Evolutionary conservation across 2,113 vertebrate genomes (phyloP), one percentile per base, ranked within the genome.

Genomic region (Zosterops lateralis): DNA sequence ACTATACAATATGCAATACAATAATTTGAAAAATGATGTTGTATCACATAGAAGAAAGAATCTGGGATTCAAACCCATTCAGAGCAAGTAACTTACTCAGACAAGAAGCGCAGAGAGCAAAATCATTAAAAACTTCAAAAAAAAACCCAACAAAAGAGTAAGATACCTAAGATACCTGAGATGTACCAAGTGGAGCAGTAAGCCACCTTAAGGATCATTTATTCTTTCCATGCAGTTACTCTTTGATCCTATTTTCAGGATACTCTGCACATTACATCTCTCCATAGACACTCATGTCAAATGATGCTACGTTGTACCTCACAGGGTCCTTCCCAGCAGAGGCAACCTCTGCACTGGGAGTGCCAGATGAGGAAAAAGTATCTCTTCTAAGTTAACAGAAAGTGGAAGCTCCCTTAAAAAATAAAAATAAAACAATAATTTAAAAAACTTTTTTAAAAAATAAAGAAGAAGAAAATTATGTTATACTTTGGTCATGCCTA

Each of bases 291-390:
- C 12, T n/a, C 44, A 54, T 45, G 48, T 61, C 64, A 72, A 85
- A 73, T 2, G 6, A 34, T 7, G 31, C 31, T 28, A 8, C 0
- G 0, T 16, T 53, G 26, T 17, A n/a, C 6, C 9, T 51, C 54
- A 36, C 61, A 47, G 29, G 31, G 44, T 38, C 17, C 34, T 40
- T 60, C 36, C 54, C 62, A 79, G 28, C 14, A 84, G 8, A 81
- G 24, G 25, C 28, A 87, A 60, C 1, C 1, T 25, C 42, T 79
- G 62, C 74, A 65, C 45, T 1, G 1, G 40, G 53, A 68, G 7
- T 36, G 66, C 51, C 54, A 72, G 70, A 31, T 20, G 65, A 82
- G 12, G 16, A 14, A 57, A 57, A 57, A 31, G 4, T 10, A n/a
- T 22, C 17, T 79, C 29, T 47, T 47, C 57, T n/a, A 60, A 68